These are phyloP conservation scores for Marcusenius ussheri DNA, from an alignment of 2,113 vertebrate genomes.

Conservation along the genomic window DNA sequence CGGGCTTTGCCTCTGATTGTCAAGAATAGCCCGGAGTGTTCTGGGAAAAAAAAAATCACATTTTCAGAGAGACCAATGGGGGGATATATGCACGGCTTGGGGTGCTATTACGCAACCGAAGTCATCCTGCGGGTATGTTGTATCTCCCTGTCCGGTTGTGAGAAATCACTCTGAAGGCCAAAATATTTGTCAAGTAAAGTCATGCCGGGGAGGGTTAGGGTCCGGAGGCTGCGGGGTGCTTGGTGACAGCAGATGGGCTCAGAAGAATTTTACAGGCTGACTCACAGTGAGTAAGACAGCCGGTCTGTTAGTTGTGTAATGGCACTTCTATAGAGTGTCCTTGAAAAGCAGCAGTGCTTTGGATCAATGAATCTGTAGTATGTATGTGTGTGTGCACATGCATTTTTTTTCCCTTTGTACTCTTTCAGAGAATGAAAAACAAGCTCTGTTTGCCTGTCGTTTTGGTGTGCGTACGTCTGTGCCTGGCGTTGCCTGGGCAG, in stretches of 20 bases:
- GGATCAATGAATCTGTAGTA: not conserved
- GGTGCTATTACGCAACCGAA: not conserved
- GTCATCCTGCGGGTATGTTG: not conserved
- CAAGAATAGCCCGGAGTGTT: not conserved
- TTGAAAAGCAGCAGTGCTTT: not conserved
- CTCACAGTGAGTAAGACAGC: not conserved
- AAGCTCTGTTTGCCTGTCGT: not conserved
- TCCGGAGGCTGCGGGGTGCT: not conserved
- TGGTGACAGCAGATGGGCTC: not conserved
- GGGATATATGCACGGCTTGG: not conserved
- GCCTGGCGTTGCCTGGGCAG: not conserved
- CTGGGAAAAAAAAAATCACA: not conserved
- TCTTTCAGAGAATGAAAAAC: not conserved
- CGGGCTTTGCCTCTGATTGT: not conserved
- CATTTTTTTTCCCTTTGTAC: not conserved
- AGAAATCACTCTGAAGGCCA: slow-evolving; percentile 4
- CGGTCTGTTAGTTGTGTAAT: not conserved
- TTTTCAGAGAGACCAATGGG: slow-evolving; percentile 4
- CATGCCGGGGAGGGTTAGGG: not conserved
- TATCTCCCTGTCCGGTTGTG: not conserved
- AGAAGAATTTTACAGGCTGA: not conserved
- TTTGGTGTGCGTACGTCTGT: not conserved
- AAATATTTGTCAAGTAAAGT: slow-evolving; percentile 15
- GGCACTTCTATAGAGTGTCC: not conserved
- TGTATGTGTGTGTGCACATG: not conserved